Evolutionary conservation across 2,888 invertebrate genomes (phyloP), one percentile per base, ranked within the genome.

Genomic region (Dilophus febrilis): DNA sequence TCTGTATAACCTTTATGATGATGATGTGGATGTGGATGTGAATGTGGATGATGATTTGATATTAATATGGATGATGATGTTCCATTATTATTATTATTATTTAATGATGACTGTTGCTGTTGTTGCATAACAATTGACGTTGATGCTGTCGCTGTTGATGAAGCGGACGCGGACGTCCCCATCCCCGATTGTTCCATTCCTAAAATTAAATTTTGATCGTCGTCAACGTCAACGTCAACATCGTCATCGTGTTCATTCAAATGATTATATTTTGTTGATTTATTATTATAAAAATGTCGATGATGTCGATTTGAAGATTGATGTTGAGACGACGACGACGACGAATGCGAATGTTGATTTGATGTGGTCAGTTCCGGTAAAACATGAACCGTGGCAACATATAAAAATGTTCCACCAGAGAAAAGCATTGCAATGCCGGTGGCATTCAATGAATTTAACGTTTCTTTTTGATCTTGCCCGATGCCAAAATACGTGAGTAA

Each of bases 391-490:
- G 97, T 97, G 0, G 98, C 92, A 3, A 98, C 98, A 58, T 97
- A 98, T 1, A 98, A 69, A 65, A 98, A 99, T 12, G 98, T 98
- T 0, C 98, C 98, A 0, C 95, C 98, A 33, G 95, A 95, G 64
- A 98, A 98, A 28, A 98, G 64, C 94, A 99, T 94, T 1, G 97
- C 92, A 43, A 97, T 77, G 61, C 88, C 97, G 19, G 97, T 97
- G 2, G 88, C 91, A 56, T 92, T 91, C 36, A 88, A 72, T 8
- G 83, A 82, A 48, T 83, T 83, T 4, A 94, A 62, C 0, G 83
- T 83, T 60, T 91, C 91, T 55, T 92, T 90, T 51, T 87, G 86
- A 57, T 88, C 85, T 68, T 92, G 77, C 26, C 88, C 91, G 46
- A 98, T 85, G 4, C 88, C 79, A 59, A 92, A 85, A 64, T 85